Conservation (phyloP, 2,888 invertebrate species). For the Tipula helvola region DNA sequence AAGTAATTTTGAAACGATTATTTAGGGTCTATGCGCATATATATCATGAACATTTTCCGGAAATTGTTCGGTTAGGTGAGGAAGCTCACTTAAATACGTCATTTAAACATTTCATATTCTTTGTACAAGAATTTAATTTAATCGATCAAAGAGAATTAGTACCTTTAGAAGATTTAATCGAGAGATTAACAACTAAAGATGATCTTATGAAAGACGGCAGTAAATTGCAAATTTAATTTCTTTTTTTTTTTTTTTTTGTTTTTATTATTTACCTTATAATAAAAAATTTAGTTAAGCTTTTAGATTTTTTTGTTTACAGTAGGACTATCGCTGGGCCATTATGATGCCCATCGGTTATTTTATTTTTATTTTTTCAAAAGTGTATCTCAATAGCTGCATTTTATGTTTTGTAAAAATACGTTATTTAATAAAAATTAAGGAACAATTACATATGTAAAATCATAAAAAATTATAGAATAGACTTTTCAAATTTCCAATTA, state of each 20-base stretch:
- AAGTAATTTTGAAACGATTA: constrained; percentile 93
- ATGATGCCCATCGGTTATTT: neutral
- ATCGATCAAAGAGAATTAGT: constrained; percentile 94
- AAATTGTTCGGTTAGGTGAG: constrained; percentile 94
- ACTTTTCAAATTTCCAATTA: no score
- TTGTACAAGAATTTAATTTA: constrained; percentile 86
- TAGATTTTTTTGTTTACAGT: neutral
- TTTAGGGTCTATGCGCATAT: constrained; percentile 99
- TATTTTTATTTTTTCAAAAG: neutral
- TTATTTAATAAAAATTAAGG: neutral
- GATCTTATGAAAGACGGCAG: constrained; percentile 33
- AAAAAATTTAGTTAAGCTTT: neutral
- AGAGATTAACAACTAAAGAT: constrained; percentile 85
- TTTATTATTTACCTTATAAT: neutral
- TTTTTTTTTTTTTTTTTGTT: neutral
- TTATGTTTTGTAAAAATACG: neutral
- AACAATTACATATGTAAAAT: neutral
- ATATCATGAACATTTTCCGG: constrained; percentile 97
- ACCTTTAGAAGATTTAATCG: constrained; percentile 94
- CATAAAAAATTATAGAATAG: neutral
- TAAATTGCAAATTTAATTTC: constrained; percentile 6
- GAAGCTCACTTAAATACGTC: constrained; percentile 99
- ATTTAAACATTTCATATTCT: constrained; percentile 98
- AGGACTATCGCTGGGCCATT: neutral
- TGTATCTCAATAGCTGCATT: neutral